Percentiles rank a stretch among this genome's conserved stretches.
Conservation (phyloP, 2,888 invertebrate genomes). For the Microplitis manilae region DNA sequence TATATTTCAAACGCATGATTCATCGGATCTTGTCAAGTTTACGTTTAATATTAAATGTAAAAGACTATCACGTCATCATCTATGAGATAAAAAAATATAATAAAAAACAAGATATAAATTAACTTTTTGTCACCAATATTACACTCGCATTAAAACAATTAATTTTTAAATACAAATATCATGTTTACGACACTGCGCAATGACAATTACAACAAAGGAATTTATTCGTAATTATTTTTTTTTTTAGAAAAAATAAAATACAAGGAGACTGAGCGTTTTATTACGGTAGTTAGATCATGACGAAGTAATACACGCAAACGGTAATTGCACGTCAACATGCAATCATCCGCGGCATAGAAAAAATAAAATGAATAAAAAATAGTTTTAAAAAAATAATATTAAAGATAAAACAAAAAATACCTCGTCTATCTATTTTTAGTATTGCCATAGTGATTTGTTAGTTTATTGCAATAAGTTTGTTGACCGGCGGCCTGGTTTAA, state of each 20-base stretch:
- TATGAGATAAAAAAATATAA: slow-evolving; percentile 1
- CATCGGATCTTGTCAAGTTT: slow-evolving; percentile 38
- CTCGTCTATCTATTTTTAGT: slow-evolving; percentile 38
- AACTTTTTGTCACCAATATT: neutral
- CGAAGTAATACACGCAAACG: slow-evolving; percentile 31
- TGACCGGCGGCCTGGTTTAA: slow-evolving; percentile 40
- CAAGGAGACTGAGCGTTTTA: slow-evolving; percentile 29
- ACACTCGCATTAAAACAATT: neutral
- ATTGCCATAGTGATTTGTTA: slow-evolving; percentile 32
- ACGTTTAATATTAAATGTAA: slow-evolving; percentile 40
- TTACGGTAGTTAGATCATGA: slow-evolving; percentile 35
- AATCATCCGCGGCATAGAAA: slow-evolving; percentile 23
- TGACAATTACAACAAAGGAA: neutral
- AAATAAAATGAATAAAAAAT: slow-evolving; percentile 16
- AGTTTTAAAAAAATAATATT: slow-evolving; percentile 7
- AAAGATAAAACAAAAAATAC: slow-evolving; percentile 19
- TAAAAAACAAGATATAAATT: neutral
- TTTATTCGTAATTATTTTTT: neutral
- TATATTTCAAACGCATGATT: slow-evolving; percentile 33
- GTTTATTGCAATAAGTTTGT: slow-evolving; percentile 41
- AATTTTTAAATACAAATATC: neutral
- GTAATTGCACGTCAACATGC: slow-evolving; percentile 41
- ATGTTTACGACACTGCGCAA: neutral
- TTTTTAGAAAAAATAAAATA: neutral
- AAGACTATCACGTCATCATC: slow-evolving; percentile 40